Base-by-base conservation (phyloP, 2,113 vertebrate species). In the Alectura lathami region DNA sequence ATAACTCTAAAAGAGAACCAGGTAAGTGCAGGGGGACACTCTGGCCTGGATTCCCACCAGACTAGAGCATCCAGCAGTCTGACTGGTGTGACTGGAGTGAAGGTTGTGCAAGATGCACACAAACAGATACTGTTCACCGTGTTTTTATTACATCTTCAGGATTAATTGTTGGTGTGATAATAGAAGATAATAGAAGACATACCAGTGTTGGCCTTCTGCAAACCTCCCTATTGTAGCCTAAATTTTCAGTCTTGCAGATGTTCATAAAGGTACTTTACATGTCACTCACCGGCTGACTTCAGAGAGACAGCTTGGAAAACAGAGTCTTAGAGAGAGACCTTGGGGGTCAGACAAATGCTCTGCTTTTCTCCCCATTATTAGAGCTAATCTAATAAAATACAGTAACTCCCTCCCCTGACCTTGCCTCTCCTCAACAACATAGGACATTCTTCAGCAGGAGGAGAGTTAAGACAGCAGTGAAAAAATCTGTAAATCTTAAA, bases 1-100 rank as follows among this genome's bases (percentile, higher is more conserved):
- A 99, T 99, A 97, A 99, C 98, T 11, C 96, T 99, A 91, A 99
- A 99, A 91, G 99, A 99, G 93, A 99, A 99, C 78, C 99, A 99
- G 98, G 99, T 99, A 92, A 95, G 94, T 89, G 60, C 74, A 76
- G 22, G 11, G 13, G n/a, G 34, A 50, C 32, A 10, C 4, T 8
- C 7, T 93, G 6, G 62, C 32, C 54, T 7, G 0, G n/a, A 38
- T 53, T 12, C 45, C 38, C 40, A 36, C 30, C 0, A 3, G 50
- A 66, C n/a, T 57, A 69, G 14, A 60, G 13, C 27, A 93, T 43
- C 45, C 64, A 76, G 4, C 12, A 42, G 18, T 72, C n/a, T 68
- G 51, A 43, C 9, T 9, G 32, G 16, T 20, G 12, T 78, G 30
- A 60, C 59, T 64, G 38, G 36, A 70, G 17, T 13, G 17, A 38